These are phyloP conservation scores for Astur gentilis DNA, from an alignment of 2,113 vertebrate species.

Conservation along the genomic window DNA sequence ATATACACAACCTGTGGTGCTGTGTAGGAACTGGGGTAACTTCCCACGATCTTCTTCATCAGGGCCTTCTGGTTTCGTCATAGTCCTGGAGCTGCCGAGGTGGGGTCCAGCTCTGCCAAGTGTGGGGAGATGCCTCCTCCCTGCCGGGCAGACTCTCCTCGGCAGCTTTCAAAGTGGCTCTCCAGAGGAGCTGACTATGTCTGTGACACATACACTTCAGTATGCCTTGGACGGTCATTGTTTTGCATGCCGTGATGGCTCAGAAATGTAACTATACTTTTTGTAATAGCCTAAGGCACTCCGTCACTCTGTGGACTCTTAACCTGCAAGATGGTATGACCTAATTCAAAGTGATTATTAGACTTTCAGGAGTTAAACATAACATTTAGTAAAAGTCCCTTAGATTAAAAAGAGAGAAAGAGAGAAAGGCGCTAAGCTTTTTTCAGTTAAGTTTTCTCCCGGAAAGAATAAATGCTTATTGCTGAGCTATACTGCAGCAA, in stretches of 20 bases:
- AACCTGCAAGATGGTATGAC: not conserved
- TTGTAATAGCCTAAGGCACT: not conserved
- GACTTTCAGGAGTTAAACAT: not conserved
- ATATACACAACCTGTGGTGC: not conserved
- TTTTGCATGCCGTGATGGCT: not conserved
- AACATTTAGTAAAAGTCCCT: not conserved
- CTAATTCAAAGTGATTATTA: not conserved
- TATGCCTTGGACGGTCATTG: not conserved
- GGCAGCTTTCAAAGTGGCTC: not conserved
- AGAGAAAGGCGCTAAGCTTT: not conserved
- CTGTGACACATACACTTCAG: not conserved
- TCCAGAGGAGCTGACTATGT: not conserved
- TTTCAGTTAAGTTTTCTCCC: not conserved
- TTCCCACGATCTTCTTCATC: not conserved
- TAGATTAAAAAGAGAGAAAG: not conserved
- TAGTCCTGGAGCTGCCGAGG: not conserved
- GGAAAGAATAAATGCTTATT: not conserved
- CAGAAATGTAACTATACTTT: not conserved
- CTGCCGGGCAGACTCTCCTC: not conserved
- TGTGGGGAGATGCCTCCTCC: not conserved
- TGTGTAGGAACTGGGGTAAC: not conserved
- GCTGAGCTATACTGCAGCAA: not conserved
- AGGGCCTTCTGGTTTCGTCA: not conserved
- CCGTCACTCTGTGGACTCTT: not conserved
- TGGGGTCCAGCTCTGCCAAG: not conserved